Conservation (phyloP, 2,797 vertebrate genomes). For the Neopelma chrysocephalum region DNA sequence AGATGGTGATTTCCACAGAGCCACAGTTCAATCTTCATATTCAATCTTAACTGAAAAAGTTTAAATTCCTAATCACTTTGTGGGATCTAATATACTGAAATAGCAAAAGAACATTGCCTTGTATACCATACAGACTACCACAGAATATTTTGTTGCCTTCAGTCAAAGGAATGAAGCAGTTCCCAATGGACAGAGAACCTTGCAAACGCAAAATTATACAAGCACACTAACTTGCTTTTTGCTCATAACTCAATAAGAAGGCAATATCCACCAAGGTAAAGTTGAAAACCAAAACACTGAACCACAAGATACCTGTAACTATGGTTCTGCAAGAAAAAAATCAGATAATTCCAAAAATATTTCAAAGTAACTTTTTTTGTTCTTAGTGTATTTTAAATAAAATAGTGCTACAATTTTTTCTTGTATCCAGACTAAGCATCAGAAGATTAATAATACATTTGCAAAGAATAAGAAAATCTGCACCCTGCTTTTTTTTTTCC, state of each 20-base stretch:
- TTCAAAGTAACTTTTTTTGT: not conserved
- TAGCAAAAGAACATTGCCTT: not conserved
- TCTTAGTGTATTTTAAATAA: not conserved
- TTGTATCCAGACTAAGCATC: not conserved
- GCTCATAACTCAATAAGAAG: not conserved
- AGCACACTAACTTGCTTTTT: not conserved
- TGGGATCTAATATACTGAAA: not conserved
- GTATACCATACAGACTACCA: not conserved
- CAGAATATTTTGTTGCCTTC: not conserved
- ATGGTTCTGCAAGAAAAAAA: not conserved
- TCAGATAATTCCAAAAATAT: not conserved
- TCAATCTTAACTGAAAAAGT: not conserved
- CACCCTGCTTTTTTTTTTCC: no score
- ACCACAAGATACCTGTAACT: not conserved
- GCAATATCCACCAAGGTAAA: not conserved
- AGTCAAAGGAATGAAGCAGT: not conserved
- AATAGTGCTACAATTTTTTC: not conserved
- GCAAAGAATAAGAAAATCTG: not conserved
- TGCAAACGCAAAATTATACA: not conserved
- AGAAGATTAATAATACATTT: not conserved
- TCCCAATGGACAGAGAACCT: accelerated
- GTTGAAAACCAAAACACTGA: not conserved
- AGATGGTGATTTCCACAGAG: not conserved
- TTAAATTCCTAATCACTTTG: not conserved
- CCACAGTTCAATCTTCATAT: not conserved